These are phyloP conservation scores for Molossus molossus DNA, from an alignment of 2,797 vertebrate species.

Conservation along the genomic window DNA sequence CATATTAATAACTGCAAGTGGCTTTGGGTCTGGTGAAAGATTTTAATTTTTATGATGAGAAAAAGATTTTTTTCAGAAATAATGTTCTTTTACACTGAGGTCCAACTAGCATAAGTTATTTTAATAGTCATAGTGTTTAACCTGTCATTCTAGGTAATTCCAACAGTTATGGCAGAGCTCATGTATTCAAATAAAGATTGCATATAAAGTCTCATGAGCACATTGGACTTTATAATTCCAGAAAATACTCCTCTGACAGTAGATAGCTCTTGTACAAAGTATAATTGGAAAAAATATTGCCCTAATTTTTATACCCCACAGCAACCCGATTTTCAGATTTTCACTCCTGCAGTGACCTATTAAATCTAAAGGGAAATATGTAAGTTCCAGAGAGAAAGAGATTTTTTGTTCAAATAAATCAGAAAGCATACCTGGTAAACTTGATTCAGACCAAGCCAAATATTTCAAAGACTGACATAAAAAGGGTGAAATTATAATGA, in stretches of 20 bases:
- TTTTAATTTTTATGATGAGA: conserved; percentile 66
- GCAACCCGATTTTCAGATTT: neutral
- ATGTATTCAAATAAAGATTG: neutral
- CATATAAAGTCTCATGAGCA: neutral
- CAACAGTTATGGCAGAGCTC: neutral
- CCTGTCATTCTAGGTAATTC: neutral
- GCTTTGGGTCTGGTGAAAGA: conserved; percentile 70
- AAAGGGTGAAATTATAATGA: neutral
- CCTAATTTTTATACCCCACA: neutral
- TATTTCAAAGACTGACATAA: neutral
- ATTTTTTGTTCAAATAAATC: neutral
- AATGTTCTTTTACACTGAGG: neutral
- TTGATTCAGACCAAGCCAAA: neutral
- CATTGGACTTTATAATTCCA: neutral
- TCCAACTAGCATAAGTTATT: neutral
- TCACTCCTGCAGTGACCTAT: neutral
- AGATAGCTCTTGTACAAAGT: neutral
- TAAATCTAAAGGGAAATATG: neutral
- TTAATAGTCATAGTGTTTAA: neutral
- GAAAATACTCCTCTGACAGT: neutral
- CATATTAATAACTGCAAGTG: conserved; percentile 75
- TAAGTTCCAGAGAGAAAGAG: neutral
- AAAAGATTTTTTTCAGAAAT: conserved; percentile 27
- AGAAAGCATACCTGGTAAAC: neutral
- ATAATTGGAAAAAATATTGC: neutral